These are phyloP conservation scores for Cynocephalus volans DNA, from an alignment of 2,113 vertebrate species.

Conservation along the genomic window DNA sequence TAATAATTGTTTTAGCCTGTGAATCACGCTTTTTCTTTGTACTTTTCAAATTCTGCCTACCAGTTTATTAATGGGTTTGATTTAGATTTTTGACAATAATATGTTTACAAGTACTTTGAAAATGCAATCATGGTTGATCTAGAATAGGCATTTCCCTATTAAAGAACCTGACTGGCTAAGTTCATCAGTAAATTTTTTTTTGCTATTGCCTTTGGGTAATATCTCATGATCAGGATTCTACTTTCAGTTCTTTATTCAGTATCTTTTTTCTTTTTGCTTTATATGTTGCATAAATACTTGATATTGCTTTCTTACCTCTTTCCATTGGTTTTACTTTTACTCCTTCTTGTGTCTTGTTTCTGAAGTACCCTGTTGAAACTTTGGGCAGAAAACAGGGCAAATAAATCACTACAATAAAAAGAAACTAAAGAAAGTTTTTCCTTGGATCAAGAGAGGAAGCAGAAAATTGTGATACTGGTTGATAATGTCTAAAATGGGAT, in stretches of 20 bases:
- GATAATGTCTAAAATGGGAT: not conserved
- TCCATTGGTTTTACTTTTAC: constrained; percentile 32
- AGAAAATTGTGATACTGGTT: not conserved
- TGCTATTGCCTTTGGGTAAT: not conserved
- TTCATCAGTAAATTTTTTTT: constrained; percentile 11
- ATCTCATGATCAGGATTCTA: not conserved
- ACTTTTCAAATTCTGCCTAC: not conserved
- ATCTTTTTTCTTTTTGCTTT: not conserved
- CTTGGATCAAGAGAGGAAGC: not conserved
- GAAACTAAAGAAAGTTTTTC: not conserved
- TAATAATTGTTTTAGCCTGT: not conserved
- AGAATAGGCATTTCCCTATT: not conserved
- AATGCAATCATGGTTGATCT: not conserved
- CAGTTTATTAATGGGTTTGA: constrained; percentile 1
- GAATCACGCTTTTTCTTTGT: not conserved
- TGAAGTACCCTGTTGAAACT: constrained; percentile 7
- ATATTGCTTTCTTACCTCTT: not conserved
- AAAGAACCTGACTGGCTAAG: not conserved
- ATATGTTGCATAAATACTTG: not conserved
- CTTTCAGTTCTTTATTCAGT: not conserved
- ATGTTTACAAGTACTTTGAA: constrained; percentile 40
- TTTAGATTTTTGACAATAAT: not conserved
- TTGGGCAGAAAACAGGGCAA: not conserved
- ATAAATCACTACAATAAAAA: not conserved
- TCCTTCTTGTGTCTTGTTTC: not conserved